These are phyloP conservation scores for Pachliopta kotzebuea DNA, from an alignment of 2,888 invertebrate genomes.

Conservation along the genomic window DNA sequence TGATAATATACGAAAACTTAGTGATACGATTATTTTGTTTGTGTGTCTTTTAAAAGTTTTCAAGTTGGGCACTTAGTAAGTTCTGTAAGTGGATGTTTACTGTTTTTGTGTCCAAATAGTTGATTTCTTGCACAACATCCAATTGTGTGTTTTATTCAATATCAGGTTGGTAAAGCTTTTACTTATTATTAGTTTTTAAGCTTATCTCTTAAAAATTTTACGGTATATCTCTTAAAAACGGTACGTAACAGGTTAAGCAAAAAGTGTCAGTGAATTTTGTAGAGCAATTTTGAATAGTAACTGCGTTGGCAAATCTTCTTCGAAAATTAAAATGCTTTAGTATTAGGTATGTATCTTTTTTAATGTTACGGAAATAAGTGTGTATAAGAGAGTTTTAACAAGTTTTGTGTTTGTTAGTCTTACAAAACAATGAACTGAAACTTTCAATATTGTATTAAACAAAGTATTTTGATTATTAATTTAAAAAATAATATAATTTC, in stretches of 20 bases:
- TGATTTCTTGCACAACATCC: constrained; percentile 29
- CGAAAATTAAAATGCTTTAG: neutral
- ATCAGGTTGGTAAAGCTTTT: constrained; percentile 36
- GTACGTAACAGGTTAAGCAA: constrained; percentile 25
- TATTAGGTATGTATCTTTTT: neutral
- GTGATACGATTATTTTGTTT: constrained; percentile 43
- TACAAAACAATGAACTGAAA: neutral
- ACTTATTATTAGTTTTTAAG: constrained; percentile 3
- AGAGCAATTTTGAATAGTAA: neutral
- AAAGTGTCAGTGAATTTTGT: constrained; percentile 10
- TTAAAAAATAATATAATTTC: no score
- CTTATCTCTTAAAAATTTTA: constrained; percentile 6
- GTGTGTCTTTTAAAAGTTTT: constrained; percentile 62
- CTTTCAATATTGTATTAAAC: no score
- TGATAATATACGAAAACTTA: constrained; percentile 33
- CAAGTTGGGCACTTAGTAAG: constrained; percentile 49
- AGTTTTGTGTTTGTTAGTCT: neutral
- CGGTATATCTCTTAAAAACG: constrained; percentile 13
- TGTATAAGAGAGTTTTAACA: neutral
- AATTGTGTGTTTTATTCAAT: constrained; percentile 12
- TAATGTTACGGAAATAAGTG: neutral
- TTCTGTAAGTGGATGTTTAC: constrained; percentile 45
- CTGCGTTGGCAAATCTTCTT: neutral
- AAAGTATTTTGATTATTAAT: no score
- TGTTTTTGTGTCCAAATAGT: constrained; percentile 36